Evolutionary conservation across 2,888 invertebrate genomes (phyloP), one percentile per base, ranked within the genome.

Genomic region (Metallyticus violacea): DNA sequence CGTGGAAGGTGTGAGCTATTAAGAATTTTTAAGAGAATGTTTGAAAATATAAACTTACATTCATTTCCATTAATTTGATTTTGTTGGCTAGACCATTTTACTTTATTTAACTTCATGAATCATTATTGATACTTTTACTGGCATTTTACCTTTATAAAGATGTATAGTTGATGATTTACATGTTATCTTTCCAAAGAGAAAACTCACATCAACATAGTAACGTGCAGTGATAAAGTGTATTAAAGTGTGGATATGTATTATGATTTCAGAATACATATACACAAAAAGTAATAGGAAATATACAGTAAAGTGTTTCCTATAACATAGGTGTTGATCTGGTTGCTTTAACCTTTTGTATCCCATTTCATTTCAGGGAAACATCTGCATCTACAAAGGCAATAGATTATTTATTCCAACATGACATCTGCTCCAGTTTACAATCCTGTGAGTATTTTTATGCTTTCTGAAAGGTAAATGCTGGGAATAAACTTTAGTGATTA

Each of bases 381-480:
- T 62, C 15, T 62, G 40, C 40, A 15, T 15, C 15, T 62, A 22
- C 9, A 62, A 22, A 62, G 2, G 15, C 15, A 62, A 1, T 62
- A 62, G 22, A 15, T n/a, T 25, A 5, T 25, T 81, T 22, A 1
- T 27, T 29, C 15, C 40, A 88, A 4, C 7, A 92, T 91, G 91
- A 89, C 91, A 82, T 89, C 88, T 6, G 87, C 90, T 77, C 91
- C 91, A 2, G 89, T 91, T 76, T 88, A 90, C 62, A 90, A 91
- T 90, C 91, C 92, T 7, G 92, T 92, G 88, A 91, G 91, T 82
- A 28, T 0, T 26, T 62, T 15, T 80, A 7, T 27, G n/a, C 22
- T 80, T 27, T 9, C n/a, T 9, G 26, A 6, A 29, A 6, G 29
- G 5, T 6, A 6, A 6, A 6, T 3, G 6, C 6, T 29, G 6